Evolutionary conservation across 2,888 invertebrate species (phyloP), one percentile per base, ranked within the genome.

Genomic region (Lutraria lutraria): DNA sequence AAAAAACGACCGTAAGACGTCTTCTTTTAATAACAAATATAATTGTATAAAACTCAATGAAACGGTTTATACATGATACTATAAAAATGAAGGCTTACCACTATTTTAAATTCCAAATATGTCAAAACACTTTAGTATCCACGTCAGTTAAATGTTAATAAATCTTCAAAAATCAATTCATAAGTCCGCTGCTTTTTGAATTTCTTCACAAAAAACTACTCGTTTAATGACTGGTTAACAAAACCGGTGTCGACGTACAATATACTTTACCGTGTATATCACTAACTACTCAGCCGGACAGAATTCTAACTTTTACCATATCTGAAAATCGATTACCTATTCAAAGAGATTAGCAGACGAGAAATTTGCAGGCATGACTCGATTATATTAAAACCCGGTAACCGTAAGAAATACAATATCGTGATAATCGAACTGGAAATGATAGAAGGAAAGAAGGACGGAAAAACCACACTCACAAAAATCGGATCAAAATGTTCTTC

Each of bases 311-410:
- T 85, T 85, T 86, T 80, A 52, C 76, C 81, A 85, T 88, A 88
- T 86, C 89, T 79, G 86, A 79, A 86, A 86, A 89, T 89, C 89
- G 89, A 89, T 89, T 82, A 63, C 83, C 83, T 88, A 80, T 89
- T 89, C 83, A 89, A 89, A 89, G 86, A 86, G 89, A 89, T 89
- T 86, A 89, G 85, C 86, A 86, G 83, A 79, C 83, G 83, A 79
- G 83, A 83, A 83, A 53, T 76, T 83, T 80, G 83, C 87, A 80
- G 83, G 83, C 87, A 83, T 79, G 76, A 84, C 76, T 52, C 31
- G 56, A 76, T 84, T 88, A 88, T 76, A 83, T 80, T 63, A 88
- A 34, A 88, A 81, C 63, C 56, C 87, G 83, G 54, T 25, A 31
- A 79, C 31, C 56, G 56, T 43, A 76, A 85, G 80, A 80, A 56